A percentile compares a stretch with the other conserved stretches of the same genome.
phyloP scores from a whole-genome alignment of 2,797 vertebrate genomes.

The Danio albolineatus region DNA sequence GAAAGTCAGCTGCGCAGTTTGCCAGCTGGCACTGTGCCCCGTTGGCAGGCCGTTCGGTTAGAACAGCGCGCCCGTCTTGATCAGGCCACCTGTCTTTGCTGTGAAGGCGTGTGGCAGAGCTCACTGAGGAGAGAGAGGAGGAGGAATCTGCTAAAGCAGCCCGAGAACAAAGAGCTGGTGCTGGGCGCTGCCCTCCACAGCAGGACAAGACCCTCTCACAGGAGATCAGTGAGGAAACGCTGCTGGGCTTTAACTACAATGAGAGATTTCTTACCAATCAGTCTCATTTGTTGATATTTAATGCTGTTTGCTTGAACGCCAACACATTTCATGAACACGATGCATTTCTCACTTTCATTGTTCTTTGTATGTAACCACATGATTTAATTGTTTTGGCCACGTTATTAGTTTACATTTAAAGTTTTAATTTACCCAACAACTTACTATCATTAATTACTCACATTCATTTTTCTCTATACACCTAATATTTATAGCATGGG shows the following conservation, averaged over 20 bases:
- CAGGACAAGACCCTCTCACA: conserved; percentile 14
- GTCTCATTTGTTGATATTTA: background rate
- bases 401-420: background rate
- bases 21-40: conserved; percentile 77
- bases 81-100: conserved; percentile 82
- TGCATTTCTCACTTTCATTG: background rate
- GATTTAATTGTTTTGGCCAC: background rate
- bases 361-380: background rate
- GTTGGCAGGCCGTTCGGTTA: conserved; percentile 69
- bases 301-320: background rate
- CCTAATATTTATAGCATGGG: no score
- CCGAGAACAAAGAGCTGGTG: conserved; percentile 32
- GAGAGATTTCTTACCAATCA: conserved; percentile 14
- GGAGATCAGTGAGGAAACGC: conserved; percentile 17
- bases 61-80: conserved; percentile 72
- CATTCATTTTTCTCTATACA: no score
- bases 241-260: conserved; percentile 17
- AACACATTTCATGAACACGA: background rate
- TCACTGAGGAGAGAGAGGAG: conserved; percentile 56
- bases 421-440: no score
- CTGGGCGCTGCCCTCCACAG: conserved; percentile 27
- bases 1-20: conserved; percentile 63
- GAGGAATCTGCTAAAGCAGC: conserved; percentile 32
- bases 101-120: conserved; percentile 74
- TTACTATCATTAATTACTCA: no score